Percentiles rank a stretch among this genome's conserved stretches.
Conservation (phyloP, 2,113 vertebrate genomes). For the Saiga tatarica region DNA sequence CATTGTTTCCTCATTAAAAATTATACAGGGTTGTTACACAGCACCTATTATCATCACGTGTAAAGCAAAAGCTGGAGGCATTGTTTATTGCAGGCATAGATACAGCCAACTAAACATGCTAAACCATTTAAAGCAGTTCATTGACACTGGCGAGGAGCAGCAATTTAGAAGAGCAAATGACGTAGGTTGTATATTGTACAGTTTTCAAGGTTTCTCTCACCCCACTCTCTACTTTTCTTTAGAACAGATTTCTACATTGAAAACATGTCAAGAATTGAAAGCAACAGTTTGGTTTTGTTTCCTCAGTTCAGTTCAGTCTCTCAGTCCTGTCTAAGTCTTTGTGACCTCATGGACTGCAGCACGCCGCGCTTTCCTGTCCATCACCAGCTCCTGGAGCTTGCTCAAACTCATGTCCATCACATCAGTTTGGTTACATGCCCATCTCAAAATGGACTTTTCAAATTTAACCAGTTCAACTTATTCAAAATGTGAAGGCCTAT, state of each 20-base stretch:
- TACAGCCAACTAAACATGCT: slow-evolving; percentile 73
- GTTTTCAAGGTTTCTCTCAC: slow-evolving; percentile 38
- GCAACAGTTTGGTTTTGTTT: slow-evolving; percentile 26
- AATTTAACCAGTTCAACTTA: slow-evolving; percentile 55
- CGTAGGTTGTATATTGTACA: slow-evolving; percentile 28
- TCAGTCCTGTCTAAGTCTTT: not conserved
- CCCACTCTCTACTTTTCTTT: not conserved
- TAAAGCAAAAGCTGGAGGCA: slow-evolving; percentile 42
- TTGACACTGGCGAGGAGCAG: slow-evolving; percentile 73
- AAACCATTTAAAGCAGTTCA: slow-evolving; percentile 72
- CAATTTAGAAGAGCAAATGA: slow-evolving; percentile 65
- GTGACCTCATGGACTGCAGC: not conserved
- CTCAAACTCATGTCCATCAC: not conserved
- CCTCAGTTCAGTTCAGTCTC: not conserved
- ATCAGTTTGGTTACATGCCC: slow-evolving; percentile 30
- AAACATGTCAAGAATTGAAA: slow-evolving; percentile 53
- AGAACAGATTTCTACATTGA: slow-evolving; percentile 16
- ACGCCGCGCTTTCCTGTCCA: not conserved
- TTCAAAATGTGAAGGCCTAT: slow-evolving; percentile 55
- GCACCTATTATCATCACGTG: slow-evolving; percentile 1
- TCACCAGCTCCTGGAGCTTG: not conserved
- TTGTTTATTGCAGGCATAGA: slow-evolving; percentile 67
- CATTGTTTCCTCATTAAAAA: slow-evolving; percentile 32
- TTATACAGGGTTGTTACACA: slow-evolving; percentile 56
- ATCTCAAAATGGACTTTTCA: slow-evolving; percentile 1